Evolutionary conservation across 2,113 vertebrate genomes (phyloP).

Genomic region (Struthio camelus): DNA sequence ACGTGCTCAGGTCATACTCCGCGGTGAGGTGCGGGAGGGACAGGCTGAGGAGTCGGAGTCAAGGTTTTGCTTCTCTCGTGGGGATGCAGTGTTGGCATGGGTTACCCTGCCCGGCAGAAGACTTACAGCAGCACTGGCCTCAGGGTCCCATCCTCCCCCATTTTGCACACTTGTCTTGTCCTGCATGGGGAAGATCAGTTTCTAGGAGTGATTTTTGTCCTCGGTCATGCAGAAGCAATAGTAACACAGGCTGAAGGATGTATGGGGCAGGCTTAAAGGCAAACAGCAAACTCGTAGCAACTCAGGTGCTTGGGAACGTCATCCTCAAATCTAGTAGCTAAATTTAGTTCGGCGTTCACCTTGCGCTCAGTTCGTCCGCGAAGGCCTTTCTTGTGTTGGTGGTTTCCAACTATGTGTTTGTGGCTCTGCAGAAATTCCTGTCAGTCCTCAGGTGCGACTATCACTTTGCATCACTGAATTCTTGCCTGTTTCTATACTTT

Average conservation of each 20-base stretch:
- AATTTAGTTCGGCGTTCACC: background rate
- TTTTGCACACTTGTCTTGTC: background rate
- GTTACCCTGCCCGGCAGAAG: background rate
- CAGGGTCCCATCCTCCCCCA: background rate
- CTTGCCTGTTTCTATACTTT: background rate
- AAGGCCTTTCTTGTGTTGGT: background rate
- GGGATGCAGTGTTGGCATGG: background rate
- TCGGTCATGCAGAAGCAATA: background rate
- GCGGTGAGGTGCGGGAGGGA: background rate
- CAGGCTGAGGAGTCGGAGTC: accelerated
- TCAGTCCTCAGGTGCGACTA: background rate
- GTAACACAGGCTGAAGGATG: background rate
- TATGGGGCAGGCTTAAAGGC: background rate
- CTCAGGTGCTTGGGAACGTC: background rate
- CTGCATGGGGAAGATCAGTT: background rate
- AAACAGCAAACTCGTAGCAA: background rate
- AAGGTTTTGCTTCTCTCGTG: accelerated
- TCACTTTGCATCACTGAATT: background rate
- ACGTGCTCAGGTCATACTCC: background rate
- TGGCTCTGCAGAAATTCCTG: background rate
- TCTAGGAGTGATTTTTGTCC: background rate
- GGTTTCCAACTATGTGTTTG: background rate
- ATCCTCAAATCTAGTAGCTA: background rate
- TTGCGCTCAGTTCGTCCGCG: background rate
- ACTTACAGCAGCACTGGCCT: accelerated